These are phyloP conservation scores for Coptotermes formosanus DNA, from an alignment of 1,140 invertebrate genomes.

Conservation along the genomic window DNA sequence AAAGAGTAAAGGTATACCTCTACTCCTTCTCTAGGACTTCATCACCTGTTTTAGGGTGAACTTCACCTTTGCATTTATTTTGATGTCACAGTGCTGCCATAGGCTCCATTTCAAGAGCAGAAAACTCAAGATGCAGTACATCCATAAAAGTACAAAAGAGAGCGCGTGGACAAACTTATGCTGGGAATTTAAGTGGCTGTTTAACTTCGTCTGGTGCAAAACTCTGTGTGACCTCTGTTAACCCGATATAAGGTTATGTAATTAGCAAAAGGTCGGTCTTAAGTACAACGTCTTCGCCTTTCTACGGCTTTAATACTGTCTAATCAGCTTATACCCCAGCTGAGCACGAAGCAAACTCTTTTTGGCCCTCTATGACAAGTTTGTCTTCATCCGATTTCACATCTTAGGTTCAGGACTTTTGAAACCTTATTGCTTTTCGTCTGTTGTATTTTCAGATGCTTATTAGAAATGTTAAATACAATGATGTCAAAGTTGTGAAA, in stretches of 20 bases:
- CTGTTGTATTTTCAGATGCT: too few relatives aligned
- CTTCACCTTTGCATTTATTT: too few relatives aligned
- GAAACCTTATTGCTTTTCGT: neutral
- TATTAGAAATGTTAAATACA: too few relatives aligned
- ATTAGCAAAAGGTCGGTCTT: neutral
- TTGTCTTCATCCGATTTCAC: slow-evolving; percentile 26
- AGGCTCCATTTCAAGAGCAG: too few relatives aligned
- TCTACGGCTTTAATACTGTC: neutral
- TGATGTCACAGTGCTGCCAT: too few relatives aligned
- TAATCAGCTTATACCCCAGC: neutral
- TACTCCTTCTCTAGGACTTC: too few relatives aligned
- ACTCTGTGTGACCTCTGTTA: neutral
- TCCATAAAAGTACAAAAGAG: too few relatives aligned
- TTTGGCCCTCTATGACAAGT: neutral
- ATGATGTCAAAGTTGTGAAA: too few relatives aligned
- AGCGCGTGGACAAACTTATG: too few relatives aligned
- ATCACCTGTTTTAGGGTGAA: too few relatives aligned
- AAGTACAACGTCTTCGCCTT: neutral
- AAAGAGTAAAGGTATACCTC: too few relatives aligned
- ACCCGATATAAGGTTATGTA: neutral
- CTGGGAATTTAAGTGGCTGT: neutral
- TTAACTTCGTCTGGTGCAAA: neutral
- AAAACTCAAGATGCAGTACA: too few relatives aligned
- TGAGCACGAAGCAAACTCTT: slow-evolving; percentile 19
- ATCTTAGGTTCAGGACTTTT: neutral